Evolutionary conservation across 2,888 invertebrate genomes (phyloP), one percentile per base, ranked within the genome.

Genomic region (Drosophila villosipedis): DNA sequence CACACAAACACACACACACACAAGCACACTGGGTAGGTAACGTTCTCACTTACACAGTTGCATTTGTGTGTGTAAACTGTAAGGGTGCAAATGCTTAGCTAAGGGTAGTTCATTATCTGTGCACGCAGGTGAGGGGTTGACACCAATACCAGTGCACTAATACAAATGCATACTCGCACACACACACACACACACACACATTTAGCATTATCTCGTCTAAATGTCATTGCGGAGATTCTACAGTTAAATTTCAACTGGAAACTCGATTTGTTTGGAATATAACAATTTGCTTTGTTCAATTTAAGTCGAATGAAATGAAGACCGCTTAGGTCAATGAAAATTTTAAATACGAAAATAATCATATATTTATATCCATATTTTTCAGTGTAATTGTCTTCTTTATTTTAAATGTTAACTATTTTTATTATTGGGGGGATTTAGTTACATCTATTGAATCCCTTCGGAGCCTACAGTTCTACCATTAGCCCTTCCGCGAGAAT

Each of bases 71-170:
- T 59, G 65, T 69, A 2, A 47, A 49, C 53, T 35, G 63, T 64
- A 74, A 73, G 84, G 84, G 84, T 81, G 72, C 66, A 65, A 58
- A 52, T 58, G 52, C 39, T 52, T 33, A 53, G 63, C 69, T 76
- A 76, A 80, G 84, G 84, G 84, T 85, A 67, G 84, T 72, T 84
- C 73, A 74, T 82, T 77, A 86, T 84, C 77, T 84, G 39, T 52
- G 66, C 55, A 62, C 52, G 68, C 71, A 73, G 78, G 70, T 72
- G 74, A 81, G 84, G 78, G 84, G 68, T 78, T 73, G 69, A 52
- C 63, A 73, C 67, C 43, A 64, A 68, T 41, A 72, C 57, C 37
- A 30, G 10, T 68, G 37, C 43, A 63, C n/a, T 52, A 50, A 55
- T 3, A 35, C 35, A 30, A 19, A 52, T 28, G 16, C 35, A 35